Percentiles rank a stretch among this genome's conserved stretches.
Conservation (phyloP, 2,797 vertebrate species). For the Trichosurus vulpecula region DNA sequence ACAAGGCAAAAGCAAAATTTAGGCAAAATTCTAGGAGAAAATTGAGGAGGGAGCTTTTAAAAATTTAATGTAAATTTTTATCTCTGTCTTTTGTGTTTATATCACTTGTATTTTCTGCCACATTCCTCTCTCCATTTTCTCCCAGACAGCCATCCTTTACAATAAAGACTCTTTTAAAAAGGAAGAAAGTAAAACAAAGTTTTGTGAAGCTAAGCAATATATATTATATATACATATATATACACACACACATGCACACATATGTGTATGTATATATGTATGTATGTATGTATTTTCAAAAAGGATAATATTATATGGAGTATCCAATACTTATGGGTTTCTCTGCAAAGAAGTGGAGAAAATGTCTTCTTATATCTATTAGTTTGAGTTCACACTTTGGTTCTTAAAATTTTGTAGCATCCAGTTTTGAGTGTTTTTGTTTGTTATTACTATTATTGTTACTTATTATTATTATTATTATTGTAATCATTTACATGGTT, state of each 20-base stretch:
- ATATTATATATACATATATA: no score
- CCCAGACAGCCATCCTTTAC: neutral
- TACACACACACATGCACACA: no score
- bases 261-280: no score
- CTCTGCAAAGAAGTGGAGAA: neutral
- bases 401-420: neutral
- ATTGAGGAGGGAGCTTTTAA: neutral
- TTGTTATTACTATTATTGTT: neutral
- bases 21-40: neutral
- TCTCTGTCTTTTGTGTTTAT: neutral
- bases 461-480: neutral
- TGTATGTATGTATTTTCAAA: no score
- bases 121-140: neutral
- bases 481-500: neutral
- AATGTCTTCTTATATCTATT: neutral
- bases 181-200: neutral
- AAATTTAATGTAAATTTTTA: neutral
- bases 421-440: neutral
- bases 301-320: no score
- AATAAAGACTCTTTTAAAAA: neutral
- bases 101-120: neutral
- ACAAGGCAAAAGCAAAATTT: neutral
- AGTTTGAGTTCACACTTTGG: neutral
- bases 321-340: no score
- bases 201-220: neutral